Base-by-base conservation (phyloP, 1,140 invertebrate genomes). In the Ceratitis capitata region DNA sequence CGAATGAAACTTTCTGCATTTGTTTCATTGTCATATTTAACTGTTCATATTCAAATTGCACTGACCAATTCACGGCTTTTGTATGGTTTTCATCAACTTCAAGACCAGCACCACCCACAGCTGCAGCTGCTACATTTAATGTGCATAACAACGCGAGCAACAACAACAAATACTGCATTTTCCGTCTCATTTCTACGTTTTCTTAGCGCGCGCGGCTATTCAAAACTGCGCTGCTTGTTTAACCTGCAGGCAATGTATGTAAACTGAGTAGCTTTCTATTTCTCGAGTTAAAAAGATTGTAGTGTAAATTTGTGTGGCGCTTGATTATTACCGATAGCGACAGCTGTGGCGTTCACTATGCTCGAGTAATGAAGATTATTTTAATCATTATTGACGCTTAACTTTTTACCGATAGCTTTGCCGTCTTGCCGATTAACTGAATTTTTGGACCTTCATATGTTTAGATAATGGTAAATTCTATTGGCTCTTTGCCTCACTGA, bases 11-110 rank as follows among this genome's bases (percentile, higher is more conserved):
- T 0, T n/a, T 56, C 19, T 45, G 39, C 7, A 16, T 23, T 3
- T 86, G 16, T 53, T n/a, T 56, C 86, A 86, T 86, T 12, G 84
- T 85, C 69, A 85, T 85, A 49, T 86, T 86, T 19, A 86, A 32
- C 7, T 74, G 19, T 19, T 78, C 29, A 12, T 61, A 83, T 23
- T 47, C 64, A 45, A 85, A 86, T 16, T 45, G 61, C 23, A 58
- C 86, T 19, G 61, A 35, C 86, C 86, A 86, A 35, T 51, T 42
- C 10, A 84, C 58, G 6, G 26, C 4, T 14, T 58, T 64, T 5
- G 39, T 23, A 3, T 35, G 82, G 12, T 83, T 49, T n/a, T 19
- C n/a, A 83, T 29, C 69, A 35, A 10, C 39, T 78, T 1, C n/a
- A 32, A 29, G 26, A 4, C 19, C 64, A 2, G 14, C 69, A 3